Evolutionary conservation across 2,113 vertebrate genomes (phyloP), one percentile per base, ranked within the genome.

Genomic region (Amphilophus citrinellus): DNA sequence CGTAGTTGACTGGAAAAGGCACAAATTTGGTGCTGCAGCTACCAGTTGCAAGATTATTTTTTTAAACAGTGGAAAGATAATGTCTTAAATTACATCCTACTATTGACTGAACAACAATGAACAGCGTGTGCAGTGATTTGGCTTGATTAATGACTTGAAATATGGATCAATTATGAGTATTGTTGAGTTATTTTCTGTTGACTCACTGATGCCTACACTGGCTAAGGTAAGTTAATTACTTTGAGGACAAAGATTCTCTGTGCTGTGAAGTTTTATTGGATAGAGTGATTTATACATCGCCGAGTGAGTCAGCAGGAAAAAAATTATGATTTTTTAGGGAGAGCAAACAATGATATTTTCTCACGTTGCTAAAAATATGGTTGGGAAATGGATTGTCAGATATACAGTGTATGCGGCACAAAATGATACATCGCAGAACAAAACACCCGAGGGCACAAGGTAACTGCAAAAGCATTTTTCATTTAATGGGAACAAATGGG

Each of bases 401-500:
- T 47, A 2, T 20, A 47, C 27, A 17, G 57, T 60, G 32, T 39
- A 61, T 60, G 79, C 47, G 84, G 71, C 81, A 73, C 60, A 73
- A 86, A 71, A 80, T 89, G 90, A 88, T 84, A 84, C 85, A 89
- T 90, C 27, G 80, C 82, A 27, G 80, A 71, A 44, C 62, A 68
- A 84, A 88, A 79, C 87, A 79, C 85, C 87, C 62, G 2, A 77
- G 68, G 90, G 85, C 68, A 35, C 57, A 39, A 80, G 90, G 90
- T 66, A 86, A 84, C 86, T 14, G 81, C 79, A 63, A 61, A 73
- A 62, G 58, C 83, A 84, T 91, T 90, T 86, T 88, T 90, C 90
- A 87, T 89, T 87, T 84, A 90, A 88, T 87, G 60, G 86, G 87
- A 91, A 91, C 86, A 92, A 90, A 93, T 91, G 79, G 81, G 88